These are phyloP conservation scores for Melanotaenia parkinsoni DNA, from an alignment of 2,797 vertebrate genomes.

Conservation along the genomic window DNA sequence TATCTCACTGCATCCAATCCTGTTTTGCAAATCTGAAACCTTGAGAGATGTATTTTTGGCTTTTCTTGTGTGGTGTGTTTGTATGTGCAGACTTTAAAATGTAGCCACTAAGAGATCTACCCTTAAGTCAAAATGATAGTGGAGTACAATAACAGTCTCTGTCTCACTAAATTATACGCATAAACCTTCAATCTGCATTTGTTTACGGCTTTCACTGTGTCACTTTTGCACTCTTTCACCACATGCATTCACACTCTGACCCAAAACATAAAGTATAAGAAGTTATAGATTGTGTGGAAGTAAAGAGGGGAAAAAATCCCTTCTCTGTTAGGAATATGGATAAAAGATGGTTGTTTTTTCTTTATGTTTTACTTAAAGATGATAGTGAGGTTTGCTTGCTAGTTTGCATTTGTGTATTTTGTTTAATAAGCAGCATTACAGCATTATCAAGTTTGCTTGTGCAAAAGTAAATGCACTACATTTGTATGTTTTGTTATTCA, in stretches of 20 bases:
- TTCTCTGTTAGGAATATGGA: constrained; percentile 17
- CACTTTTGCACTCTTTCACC: constrained; percentile 28
- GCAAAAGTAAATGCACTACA: neutral
- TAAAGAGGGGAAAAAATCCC: constrained; percentile 31
- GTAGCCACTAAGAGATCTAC: constrained; percentile 48
- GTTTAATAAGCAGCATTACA: neutral
- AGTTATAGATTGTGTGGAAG: constrained; percentile 40
- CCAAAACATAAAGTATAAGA: constrained; percentile 54
- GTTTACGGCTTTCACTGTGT: constrained; percentile 43
- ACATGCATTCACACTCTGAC: constrained; percentile 43
- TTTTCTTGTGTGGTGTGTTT: constrained; percentile 30
- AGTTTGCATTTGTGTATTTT: constrained; percentile 16
- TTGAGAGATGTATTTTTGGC: constrained; percentile 52
- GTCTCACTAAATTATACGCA: constrained; percentile 68
- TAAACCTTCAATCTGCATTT: constrained; percentile 58
- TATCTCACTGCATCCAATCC: constrained; percentile 70
- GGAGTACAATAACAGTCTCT: constrained; percentile 65
- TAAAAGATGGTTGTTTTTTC: constrained; percentile 22
- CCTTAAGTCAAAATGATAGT: constrained; percentile 63
- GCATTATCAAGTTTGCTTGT: constrained; percentile 23
- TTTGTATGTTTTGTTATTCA: neutral
- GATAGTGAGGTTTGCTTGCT: constrained; percentile 28
- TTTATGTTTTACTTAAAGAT: constrained; percentile 47
- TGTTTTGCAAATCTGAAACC: constrained; percentile 57
- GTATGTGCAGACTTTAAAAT: constrained; percentile 24